Evolutionary conservation across 1,140 invertebrate genomes (phyloP).

Genomic region (Popillia japonica): DNA sequence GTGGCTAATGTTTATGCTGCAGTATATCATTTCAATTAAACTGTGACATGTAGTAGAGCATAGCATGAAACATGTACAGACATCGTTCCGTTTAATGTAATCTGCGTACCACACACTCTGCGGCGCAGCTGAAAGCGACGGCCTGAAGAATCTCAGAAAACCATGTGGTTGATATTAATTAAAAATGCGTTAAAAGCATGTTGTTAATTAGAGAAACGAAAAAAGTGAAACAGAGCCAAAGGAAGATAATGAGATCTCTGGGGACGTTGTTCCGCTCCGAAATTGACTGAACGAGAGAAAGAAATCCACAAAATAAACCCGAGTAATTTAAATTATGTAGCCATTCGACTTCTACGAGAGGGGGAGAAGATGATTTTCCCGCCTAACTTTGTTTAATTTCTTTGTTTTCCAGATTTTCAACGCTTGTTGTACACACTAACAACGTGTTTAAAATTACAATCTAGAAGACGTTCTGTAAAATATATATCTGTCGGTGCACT

Average conservation of each 20-base stretch:
- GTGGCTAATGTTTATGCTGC: conserved; percentile 32
- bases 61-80: conserved; percentile 37
- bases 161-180: conserved; percentile 47
- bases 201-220: conserved; percentile 45
- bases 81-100: conserved; percentile 38
- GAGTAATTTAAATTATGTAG: conserved; percentile 48
- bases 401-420: conserved; percentile 41
- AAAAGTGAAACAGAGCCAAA: conserved; percentile 29
- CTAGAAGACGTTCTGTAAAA: conserved; percentile 43
- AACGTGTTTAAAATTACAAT: conserved; percentile 41
- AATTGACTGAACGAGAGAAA: conserved; percentile 42
- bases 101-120: conserved; percentile 30
- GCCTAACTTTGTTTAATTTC: conserved; percentile 41
- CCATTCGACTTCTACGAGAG: conserved; percentile 2
- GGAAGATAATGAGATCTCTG: conserved; percentile 45
- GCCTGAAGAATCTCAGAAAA: conserved; percentile 30
- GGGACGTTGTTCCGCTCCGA: not conserved
- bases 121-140: conserved; percentile 23
- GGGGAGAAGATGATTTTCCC: not conserved
- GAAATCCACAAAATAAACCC: conserved; percentile 43
- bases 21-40: conserved; percentile 40
- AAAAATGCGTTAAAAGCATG: conserved; percentile 46
- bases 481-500: conserved; percentile 26
- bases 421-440: conserved; percentile 41
- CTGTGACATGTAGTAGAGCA: conserved; percentile 38